Evolutionary conservation across 2,113 vertebrate genomes (phyloP).

Genomic region (Motacilla alba): DNA sequence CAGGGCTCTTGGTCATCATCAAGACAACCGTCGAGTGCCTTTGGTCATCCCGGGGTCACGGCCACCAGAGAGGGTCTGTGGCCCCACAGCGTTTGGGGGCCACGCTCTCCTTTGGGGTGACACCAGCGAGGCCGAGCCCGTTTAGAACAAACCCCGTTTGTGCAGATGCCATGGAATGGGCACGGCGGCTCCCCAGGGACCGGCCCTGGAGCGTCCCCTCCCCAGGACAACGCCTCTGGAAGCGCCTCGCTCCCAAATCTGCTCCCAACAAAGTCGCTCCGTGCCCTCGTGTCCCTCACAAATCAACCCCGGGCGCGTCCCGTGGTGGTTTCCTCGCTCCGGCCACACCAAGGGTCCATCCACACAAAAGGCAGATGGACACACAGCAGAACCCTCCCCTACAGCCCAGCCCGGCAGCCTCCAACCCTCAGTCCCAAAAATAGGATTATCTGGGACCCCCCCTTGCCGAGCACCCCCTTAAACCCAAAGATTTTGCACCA

Average conservation of each 20-base stretch:
- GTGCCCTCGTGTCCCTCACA: rapidly evolving
- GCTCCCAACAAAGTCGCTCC: neutral
- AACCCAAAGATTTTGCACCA: neutral
- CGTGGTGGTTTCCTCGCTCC: rapidly evolving
- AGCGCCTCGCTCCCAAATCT: rapidly evolving
- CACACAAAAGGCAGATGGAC: neutral
- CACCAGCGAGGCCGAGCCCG: rapidly evolving
- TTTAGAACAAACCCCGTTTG: rapidly evolving
- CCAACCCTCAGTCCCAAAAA: neutral
- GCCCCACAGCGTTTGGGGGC: too few species aligned
- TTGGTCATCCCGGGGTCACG: neutral
- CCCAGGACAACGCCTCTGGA: rapidly evolving
- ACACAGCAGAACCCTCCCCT: neutral
- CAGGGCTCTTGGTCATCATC: neutral
- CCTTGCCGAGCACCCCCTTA: neutral
- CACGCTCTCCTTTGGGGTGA: neutral
- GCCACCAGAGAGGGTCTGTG: too few species aligned
- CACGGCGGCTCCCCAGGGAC: rapidly evolving
- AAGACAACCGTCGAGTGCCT: neutral
- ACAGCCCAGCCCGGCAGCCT: too few species aligned
- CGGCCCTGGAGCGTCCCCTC: too few species aligned
- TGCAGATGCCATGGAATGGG: rapidly evolving
- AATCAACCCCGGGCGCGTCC: too few species aligned
- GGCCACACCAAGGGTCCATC: neutral
- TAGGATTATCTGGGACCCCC: neutral